phyloP scores from a whole-genome alignment of 2,113 vertebrate species.

The Gila orcuttii region DNA sequence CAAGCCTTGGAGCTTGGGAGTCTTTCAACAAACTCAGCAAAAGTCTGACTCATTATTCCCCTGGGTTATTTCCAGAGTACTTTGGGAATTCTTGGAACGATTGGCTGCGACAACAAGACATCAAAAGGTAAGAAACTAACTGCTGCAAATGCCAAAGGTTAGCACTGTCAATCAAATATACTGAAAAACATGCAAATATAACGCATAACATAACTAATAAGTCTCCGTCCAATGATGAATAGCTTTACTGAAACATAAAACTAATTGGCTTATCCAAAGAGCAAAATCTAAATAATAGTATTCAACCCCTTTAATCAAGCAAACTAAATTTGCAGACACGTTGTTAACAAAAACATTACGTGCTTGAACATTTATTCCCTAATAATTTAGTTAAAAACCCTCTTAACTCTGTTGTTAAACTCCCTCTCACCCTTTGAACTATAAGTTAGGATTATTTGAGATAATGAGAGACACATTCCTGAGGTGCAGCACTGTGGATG shows the following conservation, averaged over 20 bases:
- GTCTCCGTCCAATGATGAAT: neutral
- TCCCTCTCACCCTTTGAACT: conserved; percentile 39
- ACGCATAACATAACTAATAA: neutral
- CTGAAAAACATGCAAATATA: neutral
- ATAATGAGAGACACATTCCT: conserved; percentile 54
- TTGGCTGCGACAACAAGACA: conserved; percentile 46
- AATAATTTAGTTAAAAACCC: neutral
- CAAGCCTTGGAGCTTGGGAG: conserved; percentile 36
- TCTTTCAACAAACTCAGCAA: conserved; percentile 38
- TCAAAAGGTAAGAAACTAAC: conserved; percentile 45
- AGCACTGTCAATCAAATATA: conserved; percentile 35
- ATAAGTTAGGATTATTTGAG: conserved; percentile 42
- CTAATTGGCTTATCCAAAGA: neutral
- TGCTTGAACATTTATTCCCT: conserved; percentile 4
- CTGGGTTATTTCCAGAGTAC: conserved; percentile 13
- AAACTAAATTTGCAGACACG: neutral
- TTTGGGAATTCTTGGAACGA: conserved; percentile 40
- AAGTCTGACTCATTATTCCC: conserved; percentile 38
- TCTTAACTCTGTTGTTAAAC: conserved; percentile 27
- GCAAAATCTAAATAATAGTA: neutral
- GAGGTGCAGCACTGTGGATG: neutral
- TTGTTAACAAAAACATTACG: neutral
- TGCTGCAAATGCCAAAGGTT: conserved; percentile 51
- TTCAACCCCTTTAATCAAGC: neutral
- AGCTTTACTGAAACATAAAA: neutral